Evolutionary conservation across 2,797 vertebrate species (phyloP).

Genomic region (Lophotriccus pileatus): DNA sequence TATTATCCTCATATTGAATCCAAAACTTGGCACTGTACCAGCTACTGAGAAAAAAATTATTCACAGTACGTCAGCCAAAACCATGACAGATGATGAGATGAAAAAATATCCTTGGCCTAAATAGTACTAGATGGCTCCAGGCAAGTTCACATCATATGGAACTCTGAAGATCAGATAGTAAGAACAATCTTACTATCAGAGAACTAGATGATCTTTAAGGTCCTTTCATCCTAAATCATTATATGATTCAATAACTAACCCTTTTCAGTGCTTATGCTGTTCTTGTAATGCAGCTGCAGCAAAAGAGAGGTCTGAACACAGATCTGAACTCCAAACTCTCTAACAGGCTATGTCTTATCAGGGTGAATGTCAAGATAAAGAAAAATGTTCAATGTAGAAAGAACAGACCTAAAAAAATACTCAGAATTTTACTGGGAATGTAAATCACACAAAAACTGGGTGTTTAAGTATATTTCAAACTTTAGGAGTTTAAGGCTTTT

Average conservation of each 20-base stretch:
- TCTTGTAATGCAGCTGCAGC: not conserved
- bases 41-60: not conserved
- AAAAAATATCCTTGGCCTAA: not conserved
- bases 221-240: not conserved
- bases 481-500: not conserved
- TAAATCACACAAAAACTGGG: not conserved
- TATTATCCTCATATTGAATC: not conserved
- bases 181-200: not conserved
- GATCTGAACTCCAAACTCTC: not conserved
- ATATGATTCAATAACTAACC: not conserved
- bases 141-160: not conserved
- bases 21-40: not conserved
- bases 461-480: not conserved
- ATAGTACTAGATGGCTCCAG: not conserved
- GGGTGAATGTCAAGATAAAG: not conserved
- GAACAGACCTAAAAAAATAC: not conserved
- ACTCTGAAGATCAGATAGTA: not conserved
- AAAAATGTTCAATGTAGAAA: not conserved
- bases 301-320: not conserved
- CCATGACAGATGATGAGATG: not conserved
- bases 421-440: not conserved
- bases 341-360: not conserved
- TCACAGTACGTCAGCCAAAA: not conserved
- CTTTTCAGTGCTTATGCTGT: not conserved
- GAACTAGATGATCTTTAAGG: not conserved